Conservation (phyloP, 2,888 invertebrate species). For the Cephus nigrinus region DNA sequence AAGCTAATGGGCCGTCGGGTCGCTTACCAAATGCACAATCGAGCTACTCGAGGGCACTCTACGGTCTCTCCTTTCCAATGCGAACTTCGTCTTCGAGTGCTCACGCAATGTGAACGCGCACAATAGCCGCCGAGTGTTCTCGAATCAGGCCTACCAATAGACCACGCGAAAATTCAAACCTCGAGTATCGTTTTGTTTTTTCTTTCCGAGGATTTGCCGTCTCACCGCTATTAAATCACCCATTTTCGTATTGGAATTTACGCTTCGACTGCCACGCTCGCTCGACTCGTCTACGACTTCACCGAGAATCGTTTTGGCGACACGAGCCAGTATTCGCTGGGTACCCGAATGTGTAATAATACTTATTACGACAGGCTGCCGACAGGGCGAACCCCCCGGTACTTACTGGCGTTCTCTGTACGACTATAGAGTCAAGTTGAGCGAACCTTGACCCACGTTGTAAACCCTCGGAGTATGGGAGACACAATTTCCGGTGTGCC, state of each 20-base stretch:
- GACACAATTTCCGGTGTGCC: background rate
- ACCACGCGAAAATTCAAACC: conserved; percentile 22
- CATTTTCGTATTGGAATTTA: background rate
- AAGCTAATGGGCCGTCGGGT: background rate
- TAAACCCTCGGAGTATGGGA: background rate
- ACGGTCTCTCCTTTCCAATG: conserved; percentile 4
- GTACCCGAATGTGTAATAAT: background rate
- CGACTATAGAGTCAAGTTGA: background rate
- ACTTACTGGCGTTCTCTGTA: background rate
- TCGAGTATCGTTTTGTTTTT: background rate
- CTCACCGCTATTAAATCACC: background rate
- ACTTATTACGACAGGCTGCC: background rate
- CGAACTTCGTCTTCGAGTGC: background rate
- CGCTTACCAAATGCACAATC: conserved; percentile 17
- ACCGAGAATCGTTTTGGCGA: background rate
- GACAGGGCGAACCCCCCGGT: background rate
- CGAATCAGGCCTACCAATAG: conserved; percentile 31
- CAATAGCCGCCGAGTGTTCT: conserved; percentile 24
- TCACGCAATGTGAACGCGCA: conserved; percentile 9
- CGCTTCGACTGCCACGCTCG: background rate
- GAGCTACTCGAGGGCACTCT: conserved; percentile 20
- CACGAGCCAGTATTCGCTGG: background rate
- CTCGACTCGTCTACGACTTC: background rate
- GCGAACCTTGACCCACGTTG: background rate
- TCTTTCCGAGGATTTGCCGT: background rate